These are phyloP conservation scores for Scaptomyza caliginosa DNA, from an alignment of 2,888 invertebrate species.

Conservation along the genomic window DNA sequence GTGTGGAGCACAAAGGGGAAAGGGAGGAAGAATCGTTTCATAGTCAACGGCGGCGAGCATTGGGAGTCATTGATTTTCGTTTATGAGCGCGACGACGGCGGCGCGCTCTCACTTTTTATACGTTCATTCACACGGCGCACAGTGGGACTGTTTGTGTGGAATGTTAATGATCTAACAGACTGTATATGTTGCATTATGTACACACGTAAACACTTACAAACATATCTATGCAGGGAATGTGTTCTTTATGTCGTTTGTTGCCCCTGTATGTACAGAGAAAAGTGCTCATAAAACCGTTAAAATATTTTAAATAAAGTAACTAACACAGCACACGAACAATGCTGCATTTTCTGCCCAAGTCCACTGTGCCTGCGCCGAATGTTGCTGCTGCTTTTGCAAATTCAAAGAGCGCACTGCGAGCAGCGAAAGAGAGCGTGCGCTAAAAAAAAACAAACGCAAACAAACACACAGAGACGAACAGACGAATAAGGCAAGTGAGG, in stretches of 20 bases:
- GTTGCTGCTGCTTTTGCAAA: constrained; percentile 37
- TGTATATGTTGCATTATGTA: constrained; percentile 10
- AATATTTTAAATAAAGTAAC: no score
- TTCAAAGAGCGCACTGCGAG: constrained; percentile 45
- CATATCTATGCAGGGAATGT: neutral
- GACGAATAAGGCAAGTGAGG: neutral
- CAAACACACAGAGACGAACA: neutral
- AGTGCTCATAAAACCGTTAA: no score
- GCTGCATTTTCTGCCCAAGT: neutral
- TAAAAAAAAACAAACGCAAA: constrained; percentile 18
- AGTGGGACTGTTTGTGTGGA: constrained; percentile 39
- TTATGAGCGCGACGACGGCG: constrained; percentile 65
- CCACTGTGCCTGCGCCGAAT: constrained; percentile 36
- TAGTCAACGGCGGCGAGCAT: constrained; percentile 48
- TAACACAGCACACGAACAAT: no score
- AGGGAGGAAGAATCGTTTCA: constrained; percentile 19
- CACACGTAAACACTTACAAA: neutral
- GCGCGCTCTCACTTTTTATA: constrained; percentile 75
- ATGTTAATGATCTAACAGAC: constrained; percentile 27
- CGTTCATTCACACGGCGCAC: constrained; percentile 75
- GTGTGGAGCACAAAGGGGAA: neutral
- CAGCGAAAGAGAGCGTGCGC: constrained; percentile 57
- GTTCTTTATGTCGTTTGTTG: neutral
- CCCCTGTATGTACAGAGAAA: no score
- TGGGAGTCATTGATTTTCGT: constrained; percentile 78